Percentiles rank a stretch among this genome's conserved stretches.
Evolutionary conservation across 2,113 vertebrate genomes (phyloP).

Genomic region (Eolophus roseicapilla): DNA sequence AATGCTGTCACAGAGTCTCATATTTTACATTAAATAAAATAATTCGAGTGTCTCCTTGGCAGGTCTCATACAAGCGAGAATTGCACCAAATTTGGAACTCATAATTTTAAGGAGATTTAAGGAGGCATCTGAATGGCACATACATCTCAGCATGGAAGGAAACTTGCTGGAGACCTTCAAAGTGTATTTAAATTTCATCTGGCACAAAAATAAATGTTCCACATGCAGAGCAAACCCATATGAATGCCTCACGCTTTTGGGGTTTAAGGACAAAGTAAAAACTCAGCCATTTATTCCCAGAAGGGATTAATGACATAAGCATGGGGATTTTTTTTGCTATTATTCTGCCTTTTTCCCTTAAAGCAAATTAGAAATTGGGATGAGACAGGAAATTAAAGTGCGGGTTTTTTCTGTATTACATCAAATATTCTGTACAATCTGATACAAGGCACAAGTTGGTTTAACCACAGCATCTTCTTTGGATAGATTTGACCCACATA

Average conservation of each 20-base stretch:
- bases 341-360: background rate
- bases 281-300: background rate
- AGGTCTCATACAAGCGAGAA: background rate
- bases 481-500: background rate
- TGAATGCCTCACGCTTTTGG: background rate
- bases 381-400: background rate
- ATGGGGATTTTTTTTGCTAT: background rate
- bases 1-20: background rate
- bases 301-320: background rate
- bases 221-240: background rate
- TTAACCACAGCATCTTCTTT: background rate
- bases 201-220: background rate
- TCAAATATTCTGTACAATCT: background rate
- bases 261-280: background rate
- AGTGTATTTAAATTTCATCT: background rate
- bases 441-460: background rate
- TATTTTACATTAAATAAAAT: background rate
- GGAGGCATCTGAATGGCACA: background rate
- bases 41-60: background rate
- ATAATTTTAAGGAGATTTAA: background rate
- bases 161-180: background rate
- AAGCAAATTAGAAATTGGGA: background rate
- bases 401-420: background rate
- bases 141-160: background rate
- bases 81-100: accelerated